A percentile compares a stretch with the other conserved stretches of the same genome.
These are phyloP conservation scores for Cyrtonyx montezumae DNA, from an alignment of 2,113 vertebrate species.

Conservation along the genomic window DNA sequence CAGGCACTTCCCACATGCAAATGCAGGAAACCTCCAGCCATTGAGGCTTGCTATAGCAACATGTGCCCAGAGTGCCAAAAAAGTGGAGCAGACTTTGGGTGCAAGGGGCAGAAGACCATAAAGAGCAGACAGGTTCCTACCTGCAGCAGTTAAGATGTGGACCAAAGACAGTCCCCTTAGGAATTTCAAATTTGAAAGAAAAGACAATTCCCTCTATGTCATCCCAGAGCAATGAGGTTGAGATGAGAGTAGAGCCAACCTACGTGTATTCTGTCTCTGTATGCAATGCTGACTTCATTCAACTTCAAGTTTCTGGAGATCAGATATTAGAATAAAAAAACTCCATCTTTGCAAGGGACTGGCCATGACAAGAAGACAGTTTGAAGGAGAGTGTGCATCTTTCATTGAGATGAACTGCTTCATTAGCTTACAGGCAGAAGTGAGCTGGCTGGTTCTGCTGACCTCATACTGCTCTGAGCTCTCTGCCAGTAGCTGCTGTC, in stretches of 20 bases:
- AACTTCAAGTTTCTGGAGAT: neutral
- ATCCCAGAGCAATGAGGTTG: neutral
- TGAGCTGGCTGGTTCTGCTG: neutral
- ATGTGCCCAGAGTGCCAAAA: neutral
- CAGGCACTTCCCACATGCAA: neutral
- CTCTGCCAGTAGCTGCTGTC: neutral
- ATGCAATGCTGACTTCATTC: rapidly evolving
- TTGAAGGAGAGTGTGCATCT: neutral
- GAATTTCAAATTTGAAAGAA: neutral
- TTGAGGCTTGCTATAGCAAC: neutral
- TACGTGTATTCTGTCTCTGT: neutral
- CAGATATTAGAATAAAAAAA: neutral
- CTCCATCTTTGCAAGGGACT: neutral
- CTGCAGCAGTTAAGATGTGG: neutral
- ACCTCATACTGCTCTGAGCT: neutral
- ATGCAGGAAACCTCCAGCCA: neutral
- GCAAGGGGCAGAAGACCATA: neutral
- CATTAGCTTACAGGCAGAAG: neutral
- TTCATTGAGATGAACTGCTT: neutral
- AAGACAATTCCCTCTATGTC: neutral
- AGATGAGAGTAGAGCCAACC: neutral
- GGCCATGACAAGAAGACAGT: neutral
- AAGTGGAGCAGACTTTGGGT: neutral
- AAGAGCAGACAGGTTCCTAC: neutral
- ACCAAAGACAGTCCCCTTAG: rapidly evolving